phyloP scores from a whole-genome alignment of 1,140 invertebrate genomes.

The Atta texana region DNA sequence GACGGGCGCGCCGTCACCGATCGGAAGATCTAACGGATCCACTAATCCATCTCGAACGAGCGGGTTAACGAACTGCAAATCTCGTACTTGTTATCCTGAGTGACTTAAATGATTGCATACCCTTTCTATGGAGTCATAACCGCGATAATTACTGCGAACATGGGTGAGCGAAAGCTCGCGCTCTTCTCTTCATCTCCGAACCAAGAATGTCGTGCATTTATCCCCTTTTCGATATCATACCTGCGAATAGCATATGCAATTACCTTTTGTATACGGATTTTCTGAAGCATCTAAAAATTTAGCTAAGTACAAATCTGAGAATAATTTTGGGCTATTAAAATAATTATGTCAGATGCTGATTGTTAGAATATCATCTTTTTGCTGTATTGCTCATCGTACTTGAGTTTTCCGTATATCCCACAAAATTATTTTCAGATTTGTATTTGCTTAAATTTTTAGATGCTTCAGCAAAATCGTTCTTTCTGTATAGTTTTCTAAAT shows the following conservation, averaged over 20 bases:
- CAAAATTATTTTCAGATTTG: too few relatives aligned
- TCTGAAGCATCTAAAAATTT: too few relatives aligned
- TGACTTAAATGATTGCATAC: slow-evolving; percentile 58
- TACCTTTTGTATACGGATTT: neutral
- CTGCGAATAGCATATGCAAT: neutral
- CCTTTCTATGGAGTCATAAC: slow-evolving; percentile 12
- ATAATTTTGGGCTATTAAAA: too few relatives aligned
- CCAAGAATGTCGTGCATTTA: neutral
- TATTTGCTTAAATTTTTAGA: too few relatives aligned
- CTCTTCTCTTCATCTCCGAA: neutral
- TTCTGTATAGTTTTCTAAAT: neutral
- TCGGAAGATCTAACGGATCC: slow-evolving; percentile 60
- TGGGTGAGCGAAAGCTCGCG: slow-evolving; percentile 15
- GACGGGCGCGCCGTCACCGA: slow-evolving; percentile 47
- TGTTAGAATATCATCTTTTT: too few relatives aligned
- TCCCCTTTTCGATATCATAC: neutral
- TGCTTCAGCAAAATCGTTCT: too few relatives aligned
- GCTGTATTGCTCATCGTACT: too few relatives aligned
- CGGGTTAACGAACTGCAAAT: slow-evolving; percentile 61
- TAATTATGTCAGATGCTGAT: too few relatives aligned
- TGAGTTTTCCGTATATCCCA: too few relatives aligned
- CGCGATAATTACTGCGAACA: slow-evolving; percentile 59
- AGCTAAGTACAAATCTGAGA: too few relatives aligned
- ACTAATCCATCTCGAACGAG: slow-evolving; percentile 47
- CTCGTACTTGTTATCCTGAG: slow-evolving; percentile 51